These are phyloP conservation scores for Zaprionus capensis DNA, from an alignment of 1,140 invertebrate species.

Conservation along the genomic window DNA sequence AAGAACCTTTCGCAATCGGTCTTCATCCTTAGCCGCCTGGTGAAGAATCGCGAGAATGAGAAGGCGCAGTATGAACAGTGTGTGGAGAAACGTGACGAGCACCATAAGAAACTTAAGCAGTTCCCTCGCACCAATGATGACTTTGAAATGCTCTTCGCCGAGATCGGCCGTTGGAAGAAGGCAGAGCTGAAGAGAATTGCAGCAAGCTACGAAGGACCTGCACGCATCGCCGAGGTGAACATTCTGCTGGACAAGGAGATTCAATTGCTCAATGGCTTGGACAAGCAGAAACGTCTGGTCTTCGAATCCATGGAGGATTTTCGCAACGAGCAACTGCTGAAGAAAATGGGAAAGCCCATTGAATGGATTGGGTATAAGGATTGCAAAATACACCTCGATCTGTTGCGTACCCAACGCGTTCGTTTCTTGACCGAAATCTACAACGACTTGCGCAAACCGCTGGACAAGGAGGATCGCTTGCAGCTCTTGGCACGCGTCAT, in stretches of 20 bases:
- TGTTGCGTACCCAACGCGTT: constrained; percentile 86
- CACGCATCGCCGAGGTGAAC: constrained; percentile 85
- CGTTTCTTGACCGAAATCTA: constrained; percentile 86
- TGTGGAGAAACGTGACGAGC: constrained; percentile 63
- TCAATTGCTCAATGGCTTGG: constrained; percentile 86
- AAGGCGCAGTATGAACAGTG: constrained; percentile 61
- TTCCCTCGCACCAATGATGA: constrained; percentile 86
- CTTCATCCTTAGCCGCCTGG: constrained; percentile 51
- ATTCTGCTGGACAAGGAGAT: constrained; percentile 86
- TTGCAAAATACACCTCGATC: constrained; percentile 86
- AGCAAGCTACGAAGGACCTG: constrained; percentile 84
- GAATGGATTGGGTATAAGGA: constrained; percentile 86
- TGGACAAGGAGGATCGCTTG: constrained; percentile 58
- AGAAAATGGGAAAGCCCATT: constrained; percentile 86
- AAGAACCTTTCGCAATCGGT: background rate
- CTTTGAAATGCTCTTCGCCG: constrained; percentile 86
- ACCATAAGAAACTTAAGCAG: constrained; percentile 85
- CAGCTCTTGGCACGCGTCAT: constrained; percentile 62
- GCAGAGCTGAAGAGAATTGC: constrained; percentile 85
- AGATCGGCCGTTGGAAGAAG: constrained; percentile 86
- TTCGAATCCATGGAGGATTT: constrained; percentile 83
- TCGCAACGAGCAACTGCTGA: constrained; percentile 84
- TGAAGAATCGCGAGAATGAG: constrained; percentile 64
- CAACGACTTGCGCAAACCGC: constrained; percentile 74
- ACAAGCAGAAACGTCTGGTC: constrained; percentile 83